Percentiles rank a stretch among this genome's conserved stretches.
phyloP scores from a whole-genome alignment of 2,888 invertebrate species.

The Apamea crenata region DNA sequence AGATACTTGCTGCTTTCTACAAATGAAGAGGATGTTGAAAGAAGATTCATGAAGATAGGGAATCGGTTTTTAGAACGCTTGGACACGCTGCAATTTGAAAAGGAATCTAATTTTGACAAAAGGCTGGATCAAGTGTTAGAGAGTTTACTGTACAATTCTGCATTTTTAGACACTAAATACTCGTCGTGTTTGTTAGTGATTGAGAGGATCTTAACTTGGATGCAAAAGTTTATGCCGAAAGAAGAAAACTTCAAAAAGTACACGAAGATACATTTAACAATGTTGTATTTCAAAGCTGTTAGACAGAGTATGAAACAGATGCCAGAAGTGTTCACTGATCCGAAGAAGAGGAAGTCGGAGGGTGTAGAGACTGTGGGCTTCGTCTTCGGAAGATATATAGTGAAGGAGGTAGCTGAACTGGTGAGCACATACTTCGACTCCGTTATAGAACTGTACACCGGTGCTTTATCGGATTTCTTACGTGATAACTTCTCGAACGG shows the following conservation, averaged over 20 bases:
- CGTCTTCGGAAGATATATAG: slow-evolving; percentile 75
- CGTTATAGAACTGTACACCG: slow-evolving; percentile 71
- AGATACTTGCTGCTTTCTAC: slow-evolving; percentile 75
- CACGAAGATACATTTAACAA: slow-evolving; percentile 74
- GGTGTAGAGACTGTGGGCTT: slow-evolving; percentile 74
- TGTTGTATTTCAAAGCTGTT: slow-evolving; percentile 77
- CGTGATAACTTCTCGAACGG: slow-evolving; percentile 13
- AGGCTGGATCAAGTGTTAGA: slow-evolving; percentile 64
- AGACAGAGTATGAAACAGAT: slow-evolving; percentile 69
- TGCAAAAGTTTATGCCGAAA: slow-evolving; percentile 71
- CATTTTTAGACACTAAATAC: slow-evolving; percentile 72
- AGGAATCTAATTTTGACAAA: background rate
- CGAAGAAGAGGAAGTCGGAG: slow-evolving; percentile 63
- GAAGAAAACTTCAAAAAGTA: slow-evolving; percentile 73
- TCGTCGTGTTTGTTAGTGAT: slow-evolving; percentile 73
- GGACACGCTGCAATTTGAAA: background rate
- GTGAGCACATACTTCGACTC: slow-evolving; percentile 73
- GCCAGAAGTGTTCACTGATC: slow-evolving; percentile 71
- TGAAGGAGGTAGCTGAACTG: slow-evolving; percentile 72
- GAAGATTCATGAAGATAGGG: slow-evolving; percentile 69
- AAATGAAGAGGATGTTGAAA: slow-evolving; percentile 67
- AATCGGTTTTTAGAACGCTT: slow-evolving; percentile 69
- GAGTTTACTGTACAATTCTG: slow-evolving; percentile 65
- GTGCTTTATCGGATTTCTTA: slow-evolving; percentile 65
- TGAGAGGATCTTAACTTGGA: slow-evolving; percentile 70